phyloP scores from a whole-genome alignment of 2,888 invertebrate genomes.

The Cerastoderma edule region DNA sequence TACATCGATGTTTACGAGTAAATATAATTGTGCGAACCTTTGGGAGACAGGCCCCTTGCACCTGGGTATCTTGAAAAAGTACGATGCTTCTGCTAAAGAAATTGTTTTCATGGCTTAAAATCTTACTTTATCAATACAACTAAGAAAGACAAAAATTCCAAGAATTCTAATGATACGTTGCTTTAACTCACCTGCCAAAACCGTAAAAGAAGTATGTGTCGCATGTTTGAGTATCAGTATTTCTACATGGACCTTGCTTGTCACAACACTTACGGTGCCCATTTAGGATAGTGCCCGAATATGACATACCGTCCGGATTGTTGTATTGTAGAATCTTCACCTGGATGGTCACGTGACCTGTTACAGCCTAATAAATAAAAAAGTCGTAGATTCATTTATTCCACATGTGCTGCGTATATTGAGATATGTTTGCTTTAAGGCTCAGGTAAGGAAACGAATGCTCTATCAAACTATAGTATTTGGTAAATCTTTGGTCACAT shows the following conservation, averaged over 20 bases:
- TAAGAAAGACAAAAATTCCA: not conserved
- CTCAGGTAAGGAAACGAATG: too few relatives aligned
- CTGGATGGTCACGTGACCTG: slow-evolving; percentile 2
- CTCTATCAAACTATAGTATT: too few relatives aligned
- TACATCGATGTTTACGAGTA: not conserved
- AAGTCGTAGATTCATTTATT: too few relatives aligned
- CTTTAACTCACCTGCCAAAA: not conserved
- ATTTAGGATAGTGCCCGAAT: not conserved
- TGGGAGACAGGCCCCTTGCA: not conserved
- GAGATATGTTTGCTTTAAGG: too few relatives aligned
- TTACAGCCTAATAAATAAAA: not conserved
- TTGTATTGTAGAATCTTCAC: slow-evolving; percentile 1
- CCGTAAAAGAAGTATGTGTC: slow-evolving; percentile 2
- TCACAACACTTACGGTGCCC: slow-evolving; percentile 3
- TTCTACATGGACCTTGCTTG: not conserved
- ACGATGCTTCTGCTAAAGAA: not conserved
- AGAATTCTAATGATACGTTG: too few relatives aligned
- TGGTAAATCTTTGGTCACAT: too few relatives aligned
- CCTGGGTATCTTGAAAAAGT: too few relatives aligned
- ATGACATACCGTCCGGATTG: slow-evolving; percentile 8
- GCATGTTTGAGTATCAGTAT: too few relatives aligned
- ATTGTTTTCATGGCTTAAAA: too few relatives aligned
- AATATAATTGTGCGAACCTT: not conserved
- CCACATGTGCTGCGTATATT: too few relatives aligned
- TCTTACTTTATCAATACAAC: not conserved